phyloP scores from a whole-genome alignment of 2,888 invertebrate genomes.

The Lasioglossum pauxillum region DNA sequence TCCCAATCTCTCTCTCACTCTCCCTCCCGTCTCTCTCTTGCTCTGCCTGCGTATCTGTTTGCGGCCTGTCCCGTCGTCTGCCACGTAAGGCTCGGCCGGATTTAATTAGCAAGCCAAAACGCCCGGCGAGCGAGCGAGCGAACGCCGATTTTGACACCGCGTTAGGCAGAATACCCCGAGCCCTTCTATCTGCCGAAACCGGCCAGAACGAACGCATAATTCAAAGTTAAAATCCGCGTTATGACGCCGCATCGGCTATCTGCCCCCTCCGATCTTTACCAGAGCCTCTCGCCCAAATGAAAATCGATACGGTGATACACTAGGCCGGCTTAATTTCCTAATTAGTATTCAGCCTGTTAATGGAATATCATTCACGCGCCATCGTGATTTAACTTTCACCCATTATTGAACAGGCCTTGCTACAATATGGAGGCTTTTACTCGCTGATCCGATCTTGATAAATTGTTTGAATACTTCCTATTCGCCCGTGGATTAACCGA shows the following conservation, averaged over 20 bases:
- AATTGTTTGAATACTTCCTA: background rate
- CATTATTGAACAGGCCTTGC: background rate
- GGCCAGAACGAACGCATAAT: slow-evolving; percentile 15
- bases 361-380: slow-evolving; percentile 33
- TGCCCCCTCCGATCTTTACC: slow-evolving; percentile 17
- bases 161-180: slow-evolving; percentile 4
- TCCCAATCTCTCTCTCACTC: background rate
- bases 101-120: slow-evolving; percentile 62
- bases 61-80: slow-evolving; percentile 48
- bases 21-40: background rate
- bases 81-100: slow-evolving; percentile 63
- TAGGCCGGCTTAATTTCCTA: slow-evolving; percentile 17
- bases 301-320: background rate
- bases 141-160: slow-evolving; percentile 59
- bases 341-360: slow-evolving; percentile 39
- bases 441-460: background rate
- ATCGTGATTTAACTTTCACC: background rate
- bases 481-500: background rate
- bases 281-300: background rate
- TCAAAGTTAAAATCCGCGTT: slow-evolving; percentile 16
- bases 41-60: slow-evolving; percentile 58
- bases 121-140: slow-evolving; percentile 25
- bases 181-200: slow-evolving; percentile 7
- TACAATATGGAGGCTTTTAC: background rate
- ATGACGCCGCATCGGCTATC: background rate